These are phyloP conservation scores for Biston betularia DNA, from an alignment of 2,888 invertebrate genomes.

Conservation along the genomic window DNA sequence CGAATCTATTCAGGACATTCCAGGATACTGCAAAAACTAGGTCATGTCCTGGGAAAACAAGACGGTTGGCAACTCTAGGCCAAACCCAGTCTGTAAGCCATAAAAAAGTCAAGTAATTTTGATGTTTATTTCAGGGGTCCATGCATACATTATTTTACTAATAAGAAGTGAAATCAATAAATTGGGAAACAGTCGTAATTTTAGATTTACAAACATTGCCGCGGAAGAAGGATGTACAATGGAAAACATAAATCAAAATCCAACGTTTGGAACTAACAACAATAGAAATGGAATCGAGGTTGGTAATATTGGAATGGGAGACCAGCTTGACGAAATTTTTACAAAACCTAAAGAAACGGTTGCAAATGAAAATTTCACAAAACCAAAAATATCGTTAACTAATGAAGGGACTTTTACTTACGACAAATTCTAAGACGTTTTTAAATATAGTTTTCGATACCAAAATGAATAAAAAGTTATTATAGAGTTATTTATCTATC, in stretches of 20 bases:
- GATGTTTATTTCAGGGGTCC: slow-evolving; percentile 16
- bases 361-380: not conserved
- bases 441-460: no score
- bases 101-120: not conserved
- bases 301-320: not conserved
- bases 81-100: not conserved
- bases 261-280: not conserved
- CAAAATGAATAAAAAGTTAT: no score
- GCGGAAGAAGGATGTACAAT: slow-evolving; percentile 20
- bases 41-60: no score
- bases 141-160: slow-evolving; percentile 29
- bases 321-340: not conserved
- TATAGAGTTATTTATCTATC: no score
- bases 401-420: not conserved
- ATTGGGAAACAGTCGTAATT: slow-evolving; percentile 13
- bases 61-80: no score
- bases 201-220: slow-evolving; percentile 28
- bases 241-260: slow-evolving; percentile 1
- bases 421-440: not conserved
- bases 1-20: no score
- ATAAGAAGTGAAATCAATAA: slow-evolving; percentile 30
- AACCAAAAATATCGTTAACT: not conserved
- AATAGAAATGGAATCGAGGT: not conserved
- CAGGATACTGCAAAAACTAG: no score
- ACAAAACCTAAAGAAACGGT: not conserved